Percentiles rank a stretch among this genome's conserved stretches.
phyloP scores from a whole-genome alignment of 2,797 vertebrate species.

The Momotus momota region DNA sequence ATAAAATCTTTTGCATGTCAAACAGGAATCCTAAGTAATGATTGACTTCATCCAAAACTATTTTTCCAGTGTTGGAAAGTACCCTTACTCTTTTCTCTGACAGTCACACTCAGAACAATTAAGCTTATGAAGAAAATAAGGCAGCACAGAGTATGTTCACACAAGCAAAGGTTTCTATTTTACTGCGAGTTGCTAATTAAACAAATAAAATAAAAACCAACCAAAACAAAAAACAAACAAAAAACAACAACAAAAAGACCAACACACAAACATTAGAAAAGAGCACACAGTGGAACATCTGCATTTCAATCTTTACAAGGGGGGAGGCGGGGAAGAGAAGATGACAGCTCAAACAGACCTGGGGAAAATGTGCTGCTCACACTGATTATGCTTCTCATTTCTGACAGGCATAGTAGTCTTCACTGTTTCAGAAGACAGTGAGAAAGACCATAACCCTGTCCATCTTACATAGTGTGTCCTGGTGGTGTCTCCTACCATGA shows the following conservation, averaged over 20 bases:
- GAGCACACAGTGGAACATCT: not conserved
- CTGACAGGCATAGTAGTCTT: not conserved
- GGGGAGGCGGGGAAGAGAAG: not conserved
- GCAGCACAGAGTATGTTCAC: not conserved
- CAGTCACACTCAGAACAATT: not conserved
- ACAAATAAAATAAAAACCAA: not conserved
- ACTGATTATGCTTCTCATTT: not conserved
- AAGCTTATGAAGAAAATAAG: not conserved
- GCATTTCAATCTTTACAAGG: not conserved
- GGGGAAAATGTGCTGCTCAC: not conserved
- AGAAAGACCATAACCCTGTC: not conserved
- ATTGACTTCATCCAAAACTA: not conserved
- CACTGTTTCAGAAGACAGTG: not conserved
- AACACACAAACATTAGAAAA: not conserved
- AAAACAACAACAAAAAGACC: no score
- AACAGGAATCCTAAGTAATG: not conserved
- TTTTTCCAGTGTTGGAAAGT: not conserved
- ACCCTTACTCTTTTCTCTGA: not conserved
- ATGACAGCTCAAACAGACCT: fast-evolving
- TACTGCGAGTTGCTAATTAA: not conserved
- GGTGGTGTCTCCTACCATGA: not conserved
- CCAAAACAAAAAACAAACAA: not conserved
- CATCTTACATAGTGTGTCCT: not conserved
- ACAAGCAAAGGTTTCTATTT: not conserved
- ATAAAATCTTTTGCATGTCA: not conserved